Percentiles rank a stretch among this genome's conserved stretches.
These are phyloP conservation scores for Rousettus madagascariensis DNA, from an alignment of 2,797 vertebrate species.

Conservation along the genomic window DNA sequence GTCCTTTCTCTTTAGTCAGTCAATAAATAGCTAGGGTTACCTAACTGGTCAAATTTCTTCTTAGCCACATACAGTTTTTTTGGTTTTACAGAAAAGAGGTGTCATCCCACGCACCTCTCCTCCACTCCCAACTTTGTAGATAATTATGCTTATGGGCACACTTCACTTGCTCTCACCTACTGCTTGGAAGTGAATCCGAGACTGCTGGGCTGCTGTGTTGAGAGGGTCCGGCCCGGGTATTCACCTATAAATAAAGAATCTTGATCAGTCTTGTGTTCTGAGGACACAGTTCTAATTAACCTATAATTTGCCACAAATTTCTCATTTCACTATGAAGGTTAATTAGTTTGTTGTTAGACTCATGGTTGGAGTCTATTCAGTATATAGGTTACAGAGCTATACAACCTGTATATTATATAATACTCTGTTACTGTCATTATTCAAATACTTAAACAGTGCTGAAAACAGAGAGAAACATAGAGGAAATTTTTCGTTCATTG, in stretches of 20 bases:
- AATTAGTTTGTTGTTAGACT: conserved; percentile 89
- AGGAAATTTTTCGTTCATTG: background rate
- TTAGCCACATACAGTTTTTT: background rate
- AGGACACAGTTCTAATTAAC: conserved; percentile 90
- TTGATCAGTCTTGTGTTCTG: conserved; percentile 79
- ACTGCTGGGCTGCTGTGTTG: conserved; percentile 88
- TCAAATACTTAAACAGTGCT: conserved; percentile 63
- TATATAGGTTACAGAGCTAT: conserved; percentile 82
- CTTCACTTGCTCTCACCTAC: conserved; percentile 90
- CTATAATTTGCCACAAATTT: conserved; percentile 87
- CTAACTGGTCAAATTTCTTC: conserved; percentile 2
- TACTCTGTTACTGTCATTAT: background rate
- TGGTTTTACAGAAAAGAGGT: background rate
- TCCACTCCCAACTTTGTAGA: background rate
- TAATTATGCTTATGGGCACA: background rate
- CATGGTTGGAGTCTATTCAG: conserved; percentile 64
- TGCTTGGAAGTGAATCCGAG: conserved; percentile 92
- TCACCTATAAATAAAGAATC: conserved; percentile 90
- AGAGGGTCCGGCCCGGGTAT: conserved; percentile 92
- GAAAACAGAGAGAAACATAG: background rate
- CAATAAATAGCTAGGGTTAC: background rate
- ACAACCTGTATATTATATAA: background rate
- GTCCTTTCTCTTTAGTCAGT: background rate
- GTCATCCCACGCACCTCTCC: background rate
- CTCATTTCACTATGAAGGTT: conserved; percentile 87